These are phyloP conservation scores for Coranthus polyacanthus DNA, from an alignment of 2,797 vertebrate species.

Conservation along the genomic window DNA sequence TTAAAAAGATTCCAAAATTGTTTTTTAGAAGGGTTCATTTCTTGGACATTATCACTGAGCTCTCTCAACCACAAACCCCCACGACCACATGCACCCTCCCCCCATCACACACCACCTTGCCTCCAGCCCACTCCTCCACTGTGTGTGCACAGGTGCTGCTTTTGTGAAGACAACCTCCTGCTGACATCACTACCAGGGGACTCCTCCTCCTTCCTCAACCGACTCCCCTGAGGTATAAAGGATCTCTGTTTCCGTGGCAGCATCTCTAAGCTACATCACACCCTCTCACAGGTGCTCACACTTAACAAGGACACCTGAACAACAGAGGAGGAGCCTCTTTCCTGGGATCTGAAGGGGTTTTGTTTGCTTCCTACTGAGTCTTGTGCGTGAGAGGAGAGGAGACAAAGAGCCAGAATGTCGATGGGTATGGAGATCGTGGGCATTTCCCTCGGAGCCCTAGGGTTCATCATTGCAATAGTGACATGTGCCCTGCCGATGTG, in stretches of 20 bases:
- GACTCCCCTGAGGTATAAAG: slow-evolving; percentile 78
- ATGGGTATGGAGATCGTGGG: slow-evolving; percentile 95
- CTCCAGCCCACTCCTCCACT: slow-evolving; percentile 46
- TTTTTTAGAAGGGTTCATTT: slow-evolving; percentile 5
- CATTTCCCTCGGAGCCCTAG: slow-evolving; percentile 87
- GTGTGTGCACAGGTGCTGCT: slow-evolving; percentile 54
- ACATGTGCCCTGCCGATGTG: slow-evolving; percentile 93
- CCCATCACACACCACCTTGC: slow-evolving; percentile 19
- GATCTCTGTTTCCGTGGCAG: slow-evolving; percentile 71
- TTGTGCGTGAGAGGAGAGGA: neutral
- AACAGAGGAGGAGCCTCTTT: slow-evolving; percentile 14
- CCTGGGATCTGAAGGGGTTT: neutral
- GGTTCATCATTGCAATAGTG: slow-evolving; percentile 90
- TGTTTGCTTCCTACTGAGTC: slow-evolving; percentile 1
- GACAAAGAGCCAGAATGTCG: slow-evolving; percentile 86
- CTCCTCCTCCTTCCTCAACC: slow-evolving; percentile 71
- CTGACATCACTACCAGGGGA: slow-evolving; percentile 72
- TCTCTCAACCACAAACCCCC: slow-evolving; percentile 32
- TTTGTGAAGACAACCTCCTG: slow-evolving; percentile 42
- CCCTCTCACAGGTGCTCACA: slow-evolving; percentile 49
- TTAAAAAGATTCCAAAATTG: neutral
- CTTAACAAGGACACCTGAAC: slow-evolving; percentile 14
- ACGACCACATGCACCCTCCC: slow-evolving; percentile 17
- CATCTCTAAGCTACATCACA: slow-evolving; percentile 59
- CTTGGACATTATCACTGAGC: slow-evolving; percentile 8